Conservation (phyloP, 2,888 invertebrate genomes). For the Odontothrips loti region DNA sequence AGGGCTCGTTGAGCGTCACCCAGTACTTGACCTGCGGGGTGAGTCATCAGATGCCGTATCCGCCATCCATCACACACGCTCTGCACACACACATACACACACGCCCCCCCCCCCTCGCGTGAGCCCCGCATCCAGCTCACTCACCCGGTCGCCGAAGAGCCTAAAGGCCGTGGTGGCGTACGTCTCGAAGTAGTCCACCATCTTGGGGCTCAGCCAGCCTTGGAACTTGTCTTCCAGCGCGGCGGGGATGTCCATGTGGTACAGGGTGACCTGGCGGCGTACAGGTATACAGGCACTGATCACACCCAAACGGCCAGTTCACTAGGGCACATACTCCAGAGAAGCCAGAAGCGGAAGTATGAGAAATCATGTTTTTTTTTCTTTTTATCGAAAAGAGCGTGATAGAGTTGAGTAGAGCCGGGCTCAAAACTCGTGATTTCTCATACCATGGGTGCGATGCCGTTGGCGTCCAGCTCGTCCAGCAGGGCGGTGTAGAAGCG, state of each 20-base stretch:
- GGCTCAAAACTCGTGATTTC: too few relatives aligned
- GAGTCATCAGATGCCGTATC: neutral
- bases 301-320: too few relatives aligned
- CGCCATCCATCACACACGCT: too few relatives aligned
- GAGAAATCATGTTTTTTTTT: too few relatives aligned
- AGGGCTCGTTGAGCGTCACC: constrained; percentile 76
- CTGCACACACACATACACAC: too few relatives aligned
- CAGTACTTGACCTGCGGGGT: constrained; percentile 54
- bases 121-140: too few relatives aligned
- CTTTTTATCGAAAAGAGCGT: too few relatives aligned
- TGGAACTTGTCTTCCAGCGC: neutral
- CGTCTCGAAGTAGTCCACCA: constrained; percentile 14
- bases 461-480: constrained; percentile 4
- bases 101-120: too few relatives aligned
- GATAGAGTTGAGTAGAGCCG: too few relatives aligned
- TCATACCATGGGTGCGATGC: constrained; percentile 13
- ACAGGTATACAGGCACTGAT: too few relatives aligned
- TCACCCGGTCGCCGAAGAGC: neutral
- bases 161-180: neutral
- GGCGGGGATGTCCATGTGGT: constrained; percentile 17
- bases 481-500: neutral
- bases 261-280: neutral
- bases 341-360: too few relatives aligned
- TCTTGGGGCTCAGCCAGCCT: neutral
- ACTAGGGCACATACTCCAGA: too few relatives aligned